A percentile compares a stretch with the other conserved stretches of the same genome.
Evolutionary conservation across 2,888 invertebrate species (phyloP).

Genomic region (Dynastes tityus): DNA sequence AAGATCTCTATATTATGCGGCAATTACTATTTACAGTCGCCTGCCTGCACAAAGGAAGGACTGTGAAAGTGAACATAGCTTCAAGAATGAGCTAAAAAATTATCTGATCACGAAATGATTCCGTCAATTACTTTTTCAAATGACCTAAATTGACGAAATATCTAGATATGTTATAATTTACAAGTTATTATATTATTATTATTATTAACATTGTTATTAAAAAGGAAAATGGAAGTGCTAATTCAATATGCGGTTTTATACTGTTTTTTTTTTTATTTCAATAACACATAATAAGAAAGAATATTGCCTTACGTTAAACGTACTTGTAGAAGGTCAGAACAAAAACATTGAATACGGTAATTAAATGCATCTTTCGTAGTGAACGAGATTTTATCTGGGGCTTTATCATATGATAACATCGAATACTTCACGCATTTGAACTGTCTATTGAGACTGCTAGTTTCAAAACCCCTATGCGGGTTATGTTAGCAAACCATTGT

Average conservation of each 20-base stretch:
- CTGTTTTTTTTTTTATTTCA: background rate
- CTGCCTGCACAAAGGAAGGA: too few species aligned
- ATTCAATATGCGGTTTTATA: constrained; percentile 28
- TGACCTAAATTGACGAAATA: too few species aligned
- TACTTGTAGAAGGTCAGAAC: constrained; percentile 31
- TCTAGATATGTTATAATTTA: too few species aligned
- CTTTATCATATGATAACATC: constrained; percentile 37
- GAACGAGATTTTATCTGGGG: constrained; percentile 31
- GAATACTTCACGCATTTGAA: constrained; percentile 32
- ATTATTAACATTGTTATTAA: too few species aligned
- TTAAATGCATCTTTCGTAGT: constrained; percentile 34
- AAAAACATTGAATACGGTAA: constrained; percentile 38
- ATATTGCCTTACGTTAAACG: constrained; percentile 10
- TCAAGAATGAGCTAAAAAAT: too few species aligned
- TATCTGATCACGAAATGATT: too few species aligned
- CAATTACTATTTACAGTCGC: too few species aligned
- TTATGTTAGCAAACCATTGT: constrained; percentile 16
- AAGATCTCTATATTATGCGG: too few species aligned
- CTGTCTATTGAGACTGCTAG: constrained; percentile 28
- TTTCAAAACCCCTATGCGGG: constrained; percentile 39
- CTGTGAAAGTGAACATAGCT: too few species aligned
- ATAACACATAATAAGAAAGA: constrained; percentile 11
- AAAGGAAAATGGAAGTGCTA: background rate
- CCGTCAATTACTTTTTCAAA: too few species aligned
- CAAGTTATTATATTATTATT: too few species aligned